phyloP scores from a whole-genome alignment of 2,888 invertebrate genomes.

The Cistogaster globosa region DNA sequence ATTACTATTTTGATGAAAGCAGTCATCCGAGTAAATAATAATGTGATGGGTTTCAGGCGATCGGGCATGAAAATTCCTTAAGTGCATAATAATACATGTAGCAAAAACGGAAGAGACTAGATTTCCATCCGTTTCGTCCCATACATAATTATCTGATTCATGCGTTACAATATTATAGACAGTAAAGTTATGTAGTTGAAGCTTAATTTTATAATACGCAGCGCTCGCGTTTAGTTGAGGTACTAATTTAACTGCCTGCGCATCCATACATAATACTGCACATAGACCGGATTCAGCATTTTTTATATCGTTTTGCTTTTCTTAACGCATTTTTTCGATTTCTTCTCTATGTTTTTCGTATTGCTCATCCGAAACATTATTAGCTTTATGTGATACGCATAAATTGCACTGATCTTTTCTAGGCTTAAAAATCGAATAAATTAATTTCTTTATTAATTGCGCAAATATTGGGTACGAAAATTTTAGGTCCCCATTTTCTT shows the following conservation, averaged over 20 bases:
- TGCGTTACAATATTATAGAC: too few species aligned
- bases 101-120: slow-evolving; percentile 1
- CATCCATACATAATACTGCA: slow-evolving; percentile 3
- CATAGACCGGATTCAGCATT: slow-evolving; percentile 1
- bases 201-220: slow-evolving; percentile 13
- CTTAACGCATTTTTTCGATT: slow-evolving; percentile 2
- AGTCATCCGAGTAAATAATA: slow-evolving; percentile 29
- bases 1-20: slow-evolving; percentile 5
- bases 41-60: slow-evolving; percentile 28
- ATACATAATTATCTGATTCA: background rate
- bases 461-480: background rate
- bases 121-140: slow-evolving; percentile 1
- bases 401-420: slow-evolving; percentile 4
- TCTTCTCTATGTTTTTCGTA: slow-evolving; percentile 1
- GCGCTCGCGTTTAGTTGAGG: slow-evolving; percentile 5
- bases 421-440: slow-evolving; percentile 5
- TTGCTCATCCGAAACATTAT: background rate
- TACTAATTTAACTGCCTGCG: background rate
- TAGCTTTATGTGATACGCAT: slow-evolving; percentile 14
- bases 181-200: background rate
- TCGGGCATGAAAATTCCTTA: slow-evolving; percentile 6
- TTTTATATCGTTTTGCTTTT: background rate
- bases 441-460: background rate
- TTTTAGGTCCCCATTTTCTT: background rate
- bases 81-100: slow-evolving; percentile 30